phyloP scores from a whole-genome alignment of 2,797 vertebrate species.

The Garrulus glandarius region DNA sequence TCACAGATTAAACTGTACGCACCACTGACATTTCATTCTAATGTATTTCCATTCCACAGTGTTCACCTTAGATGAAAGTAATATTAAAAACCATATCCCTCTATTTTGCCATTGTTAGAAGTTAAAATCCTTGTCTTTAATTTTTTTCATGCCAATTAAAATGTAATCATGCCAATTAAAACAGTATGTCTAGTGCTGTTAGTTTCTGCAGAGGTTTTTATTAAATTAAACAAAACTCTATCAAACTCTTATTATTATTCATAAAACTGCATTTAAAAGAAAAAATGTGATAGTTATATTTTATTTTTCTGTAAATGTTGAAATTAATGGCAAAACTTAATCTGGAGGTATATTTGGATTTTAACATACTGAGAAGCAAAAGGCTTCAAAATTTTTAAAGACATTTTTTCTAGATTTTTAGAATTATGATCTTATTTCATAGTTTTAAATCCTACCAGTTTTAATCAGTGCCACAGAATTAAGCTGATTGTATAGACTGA shows the following conservation, averaged over 20 bases:
- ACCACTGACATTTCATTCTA: constrained; percentile 87
- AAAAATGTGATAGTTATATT: constrained; percentile 42
- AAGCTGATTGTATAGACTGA: neutral
- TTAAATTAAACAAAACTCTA: constrained; percentile 73
- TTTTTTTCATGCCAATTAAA: constrained; percentile 88
- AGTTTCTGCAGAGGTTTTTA: constrained; percentile 66
- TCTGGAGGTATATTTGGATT: constrained; percentile 29
- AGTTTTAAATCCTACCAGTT: neutral
- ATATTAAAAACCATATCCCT: constrained; percentile 83
- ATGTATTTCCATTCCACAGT: constrained; percentile 83
- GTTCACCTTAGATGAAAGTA: constrained; percentile 84
- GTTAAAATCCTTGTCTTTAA: constrained; percentile 83
- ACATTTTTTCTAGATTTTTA: constrained; percentile 11
- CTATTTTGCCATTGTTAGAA: constrained; percentile 85
- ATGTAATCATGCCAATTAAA: constrained; percentile 87
- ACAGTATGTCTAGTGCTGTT: constrained; percentile 71
- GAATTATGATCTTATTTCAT: constrained; percentile 19
- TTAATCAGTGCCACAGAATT: neutral
- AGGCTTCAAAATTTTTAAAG: neutral
- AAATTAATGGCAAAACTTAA: constrained; percentile 47
- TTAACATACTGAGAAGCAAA: constrained; percentile 6
- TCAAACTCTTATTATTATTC: constrained; percentile 65
- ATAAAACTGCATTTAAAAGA: constrained; percentile 56
- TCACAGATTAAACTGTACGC: constrained; percentile 89
- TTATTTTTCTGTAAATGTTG: constrained; percentile 54